Evolutionary conservation across 2,888 invertebrate genomes (phyloP), one percentile per base, ranked within the genome.

Genomic region (Eupelmus urozonus): DNA sequence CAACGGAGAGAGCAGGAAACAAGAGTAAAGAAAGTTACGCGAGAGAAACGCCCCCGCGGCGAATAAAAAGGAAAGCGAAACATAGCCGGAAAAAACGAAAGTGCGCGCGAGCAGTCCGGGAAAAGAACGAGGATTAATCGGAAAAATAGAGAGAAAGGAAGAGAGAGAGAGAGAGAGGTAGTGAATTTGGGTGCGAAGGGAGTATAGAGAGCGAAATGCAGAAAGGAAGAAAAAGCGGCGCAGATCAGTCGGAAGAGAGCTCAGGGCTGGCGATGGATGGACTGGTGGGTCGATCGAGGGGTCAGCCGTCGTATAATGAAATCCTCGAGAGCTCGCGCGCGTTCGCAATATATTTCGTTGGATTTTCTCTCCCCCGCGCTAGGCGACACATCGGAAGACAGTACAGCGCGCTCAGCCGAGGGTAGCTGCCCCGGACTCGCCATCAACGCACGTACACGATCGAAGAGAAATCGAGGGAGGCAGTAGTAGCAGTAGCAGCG

Each of bases 221-320:
- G 25, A 3, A 27, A 11, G 16, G 49, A 57, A 60, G 71, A 59
- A 51, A 60, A 60, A 34, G 23, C 11, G 23, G 13, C 18, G 23
- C 23, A 40, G 53, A 55, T 55, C 25, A 49, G 16, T 2, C 9
- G 40, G 16, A 2, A 13, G 59, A 51, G 40, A 20, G n/a, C n/a
- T 20, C 2, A 53, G 53, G 20, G 23, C 53, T 18, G n/a, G 27
- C 13, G 27, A 27, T 27, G 16, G 40, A 53, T 55, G 40, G n/a
- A 42, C 23, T 1, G 67, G 60, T 34, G 34, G 49, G 45, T 59
- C 16, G 29, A 16, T 59, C 25, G 20, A 23, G 40, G n/a, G 40
- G 62, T 60, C 29, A 60, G 62, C 29, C 29, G 20, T 49, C 42
- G n/a, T 45, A 45, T 55, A 73, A 73, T 42, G 53, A 53, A 63